Percentiles rank a stretch among this genome's conserved stretches.
Conservation (phyloP, 2,888 invertebrate genomes). For the Metellina segmentata region DNA sequence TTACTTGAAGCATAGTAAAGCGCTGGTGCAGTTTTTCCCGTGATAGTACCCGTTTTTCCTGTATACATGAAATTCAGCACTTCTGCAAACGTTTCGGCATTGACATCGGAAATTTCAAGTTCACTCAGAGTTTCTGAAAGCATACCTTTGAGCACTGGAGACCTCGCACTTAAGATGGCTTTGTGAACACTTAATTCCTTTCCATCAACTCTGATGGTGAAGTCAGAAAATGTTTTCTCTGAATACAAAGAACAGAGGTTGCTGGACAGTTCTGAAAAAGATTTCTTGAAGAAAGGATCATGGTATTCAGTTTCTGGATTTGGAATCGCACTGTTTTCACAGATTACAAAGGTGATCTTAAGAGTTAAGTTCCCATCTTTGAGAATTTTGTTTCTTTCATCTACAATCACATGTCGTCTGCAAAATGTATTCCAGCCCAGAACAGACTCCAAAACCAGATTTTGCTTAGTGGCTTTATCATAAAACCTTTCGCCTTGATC, state of each 20-base stretch:
- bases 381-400: not conserved
- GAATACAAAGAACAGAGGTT: not conserved
- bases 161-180: slow-evolving; percentile 36
- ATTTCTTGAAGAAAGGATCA: not conserved
- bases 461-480: slow-evolving; percentile 2
- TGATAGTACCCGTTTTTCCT: not conserved
- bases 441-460: slow-evolving; percentile 4
- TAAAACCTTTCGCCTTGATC: not conserved
- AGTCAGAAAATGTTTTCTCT: not conserved
- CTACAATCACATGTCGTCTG: not conserved
- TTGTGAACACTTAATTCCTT: slow-evolving; percentile 14
- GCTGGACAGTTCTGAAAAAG: not conserved
- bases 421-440: slow-evolving; percentile 34
- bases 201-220: slow-evolving; percentile 13
- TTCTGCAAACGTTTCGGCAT: not conserved
- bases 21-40: not conserved
- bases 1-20: slow-evolving; percentile 33
- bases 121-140: not conserved
- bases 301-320: slow-evolving; percentile 36
- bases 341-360: not conserved
- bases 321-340: slow-evolving; percentile 1
- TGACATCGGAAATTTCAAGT: not conserved
- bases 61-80: slow-evolving; percentile 23
- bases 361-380: slow-evolving; percentile 16
- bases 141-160: slow-evolving; percentile 17